Evolutionary conservation across 2,888 invertebrate genomes (phyloP).

Genomic region (Ochropleura leucogaster): DNA sequence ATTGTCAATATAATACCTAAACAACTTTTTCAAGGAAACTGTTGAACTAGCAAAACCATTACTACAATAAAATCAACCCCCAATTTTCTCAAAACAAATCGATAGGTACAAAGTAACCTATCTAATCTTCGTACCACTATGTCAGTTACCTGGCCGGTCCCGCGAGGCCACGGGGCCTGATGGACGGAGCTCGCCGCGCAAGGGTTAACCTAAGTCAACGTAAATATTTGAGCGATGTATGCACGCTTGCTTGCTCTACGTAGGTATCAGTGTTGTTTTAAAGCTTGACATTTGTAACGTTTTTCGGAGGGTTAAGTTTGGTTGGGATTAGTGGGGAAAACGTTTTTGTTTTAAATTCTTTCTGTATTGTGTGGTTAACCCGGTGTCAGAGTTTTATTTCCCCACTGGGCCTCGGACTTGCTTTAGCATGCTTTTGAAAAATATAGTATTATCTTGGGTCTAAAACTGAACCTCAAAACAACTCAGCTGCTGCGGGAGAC

Average conservation of each 20-base stretch:
- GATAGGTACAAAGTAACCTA: conserved; percentile 58
- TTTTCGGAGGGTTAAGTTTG: conserved; percentile 51
- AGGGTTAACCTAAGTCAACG: conserved; percentile 88
- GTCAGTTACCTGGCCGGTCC: conserved; percentile 82
- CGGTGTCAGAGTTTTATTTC: no score
- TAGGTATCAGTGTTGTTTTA: conserved; percentile 69
- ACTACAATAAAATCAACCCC: conserved; percentile 16
- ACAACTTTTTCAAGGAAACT: background rate
- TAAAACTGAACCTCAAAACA: no score
- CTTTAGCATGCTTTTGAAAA: no score
- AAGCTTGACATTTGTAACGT: conserved; percentile 65
- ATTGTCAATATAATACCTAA: no score
- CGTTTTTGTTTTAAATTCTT: background rate
- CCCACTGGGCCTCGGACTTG: no score
- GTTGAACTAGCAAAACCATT: background rate
- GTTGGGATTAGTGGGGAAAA: conserved; percentile 16
- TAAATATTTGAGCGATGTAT: conserved; percentile 86
- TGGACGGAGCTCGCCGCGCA: conserved; percentile 84
- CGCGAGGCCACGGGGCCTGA: conserved; percentile 83
- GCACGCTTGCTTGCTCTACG: conserved; percentile 68
- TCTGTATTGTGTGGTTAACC: no score
- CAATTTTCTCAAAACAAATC: conserved; percentile 41
- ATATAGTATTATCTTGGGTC: no score
- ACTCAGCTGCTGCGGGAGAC: no score
- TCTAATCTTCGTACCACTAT: conserved; percentile 70